A percentile compares a stretch with the other conserved stretches of the same genome.
phyloP scores from a whole-genome alignment of 2,113 vertebrate genomes.

The Trogon surrucura region DNA sequence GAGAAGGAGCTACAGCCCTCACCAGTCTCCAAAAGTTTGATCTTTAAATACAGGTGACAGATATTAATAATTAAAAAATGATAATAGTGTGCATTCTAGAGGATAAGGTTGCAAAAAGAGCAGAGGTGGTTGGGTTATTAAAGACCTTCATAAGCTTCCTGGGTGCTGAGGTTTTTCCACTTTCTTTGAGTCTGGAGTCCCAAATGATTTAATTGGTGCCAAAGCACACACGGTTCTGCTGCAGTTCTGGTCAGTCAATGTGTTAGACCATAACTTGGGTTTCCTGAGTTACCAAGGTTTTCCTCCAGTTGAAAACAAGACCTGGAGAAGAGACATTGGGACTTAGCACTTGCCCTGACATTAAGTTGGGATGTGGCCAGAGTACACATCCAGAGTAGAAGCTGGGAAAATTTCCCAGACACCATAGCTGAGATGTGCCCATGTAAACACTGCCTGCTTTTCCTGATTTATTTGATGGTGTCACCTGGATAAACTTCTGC shows the following conservation, averaged over 20 bases:
- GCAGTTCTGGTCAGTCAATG: neutral
- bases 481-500: constrained; percentile 44
- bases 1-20: neutral
- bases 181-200: neutral
- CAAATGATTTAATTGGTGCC: neutral
- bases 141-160: neutral
- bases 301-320: neutral
- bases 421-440: constrained; percentile 40
- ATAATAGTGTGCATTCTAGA: neutral
- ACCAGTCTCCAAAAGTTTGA: neutral
- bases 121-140: neutral
- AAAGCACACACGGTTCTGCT: neutral
- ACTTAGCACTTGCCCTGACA: constrained; percentile 17
- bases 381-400: neutral
- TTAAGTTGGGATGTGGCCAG: constrained; percentile 31
- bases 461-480: constrained; percentile 24
- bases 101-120: neutral
- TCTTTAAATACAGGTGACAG: neutral
- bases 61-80: neutral
- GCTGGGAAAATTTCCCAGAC: constrained; percentile 46
- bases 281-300: constrained; percentile 15
- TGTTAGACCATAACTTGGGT: neutral
- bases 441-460: constrained; percentile 47
- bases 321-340: neutral
- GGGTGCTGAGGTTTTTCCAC: neutral